These are phyloP conservation scores for Zenarchopterus dispar DNA, from an alignment of 2,797 vertebrate species.

Conservation along the genomic window DNA sequence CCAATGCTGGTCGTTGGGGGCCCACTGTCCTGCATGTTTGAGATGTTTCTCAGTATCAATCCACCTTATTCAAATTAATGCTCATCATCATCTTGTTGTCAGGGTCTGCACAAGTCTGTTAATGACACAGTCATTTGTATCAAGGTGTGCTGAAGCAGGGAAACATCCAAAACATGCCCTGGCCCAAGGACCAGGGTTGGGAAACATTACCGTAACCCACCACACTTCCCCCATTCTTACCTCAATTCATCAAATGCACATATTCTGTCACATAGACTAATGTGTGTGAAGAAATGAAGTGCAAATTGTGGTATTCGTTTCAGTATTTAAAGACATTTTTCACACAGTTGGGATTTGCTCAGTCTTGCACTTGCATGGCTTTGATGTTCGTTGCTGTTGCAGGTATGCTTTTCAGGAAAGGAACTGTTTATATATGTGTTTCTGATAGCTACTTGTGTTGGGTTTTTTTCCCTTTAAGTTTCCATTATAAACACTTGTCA, in stretches of 20 bases:
- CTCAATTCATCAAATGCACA: neutral
- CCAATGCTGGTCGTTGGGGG: neutral
- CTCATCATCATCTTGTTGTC: no score
- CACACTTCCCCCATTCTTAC: neutral
- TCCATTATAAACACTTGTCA: neutral
- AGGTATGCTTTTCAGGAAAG: slow-evolving; percentile 13
- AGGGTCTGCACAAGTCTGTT: no score
- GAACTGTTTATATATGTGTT: neutral
- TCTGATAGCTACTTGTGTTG: neutral
- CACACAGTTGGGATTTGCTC: neutral
- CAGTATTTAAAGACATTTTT: neutral
- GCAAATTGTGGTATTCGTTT: slow-evolving; percentile 9
- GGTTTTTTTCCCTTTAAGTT: neutral
- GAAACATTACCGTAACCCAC: no score
- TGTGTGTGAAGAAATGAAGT: slow-evolving; percentile 5
- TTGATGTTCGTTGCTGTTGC: slow-evolving; percentile 10
- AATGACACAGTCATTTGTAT: no score
- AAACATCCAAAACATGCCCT: no score
- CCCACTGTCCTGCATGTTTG: no score
- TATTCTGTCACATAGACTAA: slow-evolving; percentile 7
- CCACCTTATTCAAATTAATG: no score
- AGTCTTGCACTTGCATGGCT: slow-evolving; percentile 25
- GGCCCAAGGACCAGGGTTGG: no score
- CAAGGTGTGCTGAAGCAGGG: no score
- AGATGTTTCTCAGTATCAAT: no score